Percentiles rank a stretch among this genome's conserved stretches.
These are phyloP conservation scores for Colossoma macropomum DNA, from an alignment of 2,113 vertebrate genomes.

Conservation along the genomic window DNA sequence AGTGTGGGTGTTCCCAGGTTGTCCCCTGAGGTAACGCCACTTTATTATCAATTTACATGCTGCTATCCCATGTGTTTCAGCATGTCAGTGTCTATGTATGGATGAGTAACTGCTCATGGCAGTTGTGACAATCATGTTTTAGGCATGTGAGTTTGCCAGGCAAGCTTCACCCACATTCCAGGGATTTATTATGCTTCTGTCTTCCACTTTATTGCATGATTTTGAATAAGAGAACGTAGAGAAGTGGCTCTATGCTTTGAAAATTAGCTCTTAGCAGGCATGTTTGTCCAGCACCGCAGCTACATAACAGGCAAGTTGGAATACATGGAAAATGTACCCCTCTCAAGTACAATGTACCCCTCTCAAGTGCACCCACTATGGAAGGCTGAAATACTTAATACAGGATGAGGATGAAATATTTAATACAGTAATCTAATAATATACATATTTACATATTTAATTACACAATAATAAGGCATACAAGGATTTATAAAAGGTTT, in stretches of 20 bases:
- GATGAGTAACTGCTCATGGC: neutral
- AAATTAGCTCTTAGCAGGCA: neutral
- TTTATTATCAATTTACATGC: no score
- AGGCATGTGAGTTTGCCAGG: no score
- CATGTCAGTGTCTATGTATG: no score
- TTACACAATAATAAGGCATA: no score
- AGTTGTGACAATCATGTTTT: neutral
- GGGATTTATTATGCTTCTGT: no score
- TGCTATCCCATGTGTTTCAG: no score
- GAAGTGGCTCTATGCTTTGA: neutral
- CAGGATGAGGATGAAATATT: neutral
- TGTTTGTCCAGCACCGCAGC: no score
- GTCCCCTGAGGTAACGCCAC: no score
- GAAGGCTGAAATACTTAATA: neutral
- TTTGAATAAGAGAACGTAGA: neutral
- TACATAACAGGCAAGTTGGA: neutral
- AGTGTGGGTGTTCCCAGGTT: no score
- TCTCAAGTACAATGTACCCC: neutral
- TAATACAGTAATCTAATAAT: neutral
- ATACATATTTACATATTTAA: neutral
- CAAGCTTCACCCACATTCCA: neutral
- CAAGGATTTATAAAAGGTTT: no score
- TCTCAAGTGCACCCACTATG: no score
- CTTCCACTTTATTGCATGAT: neutral
- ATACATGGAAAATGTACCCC: neutral